Evolutionary conservation across 2,888 invertebrate species (phyloP), one percentile per base, ranked within the genome.

Genomic region (Zhuqinia jingwanae): DNA sequence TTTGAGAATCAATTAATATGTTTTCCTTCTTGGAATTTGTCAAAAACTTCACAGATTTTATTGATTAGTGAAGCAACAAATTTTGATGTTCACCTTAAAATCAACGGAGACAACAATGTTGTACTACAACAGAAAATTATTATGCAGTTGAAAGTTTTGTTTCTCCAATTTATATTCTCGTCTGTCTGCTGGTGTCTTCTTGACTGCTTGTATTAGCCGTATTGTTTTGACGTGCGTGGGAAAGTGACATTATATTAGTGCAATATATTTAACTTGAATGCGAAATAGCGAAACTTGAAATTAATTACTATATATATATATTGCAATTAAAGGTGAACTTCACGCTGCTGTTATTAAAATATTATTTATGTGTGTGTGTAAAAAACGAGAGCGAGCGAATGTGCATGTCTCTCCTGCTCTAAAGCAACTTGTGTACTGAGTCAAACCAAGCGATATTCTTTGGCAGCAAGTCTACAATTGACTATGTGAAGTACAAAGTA

Each of bases 171-270:
- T 60, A 10, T 11, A 58, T 45, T 45, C 5, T 17, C 8, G 11
- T 58, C 10, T 11, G 3, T n/a, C 10, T 60, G 22, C 60, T 11
- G 13, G n/a, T n/a, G n/a, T n/a, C n/a, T n/a, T 6, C 10, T 13
- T 60, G 15, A 53, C 13, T 47, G 47, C 5, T 2, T 47, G 56
- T 60, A 25, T 2, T 60, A 60, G 1, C 22, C 2, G 6, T 20
- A 25, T 76, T 76, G 76, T 15, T 63, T 30, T 63, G 15, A 30
- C 22, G 22, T 11, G 22, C 56, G 56, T 56, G 56, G 22, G 56
- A 56, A 56, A 56, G 1, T 2, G 22, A 56, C 22, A 56, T 56
- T 56, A 56, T 3, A 17, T 53, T n/a, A n/a, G 6, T 50, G 6
- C 15, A n/a, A 17, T 53, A 3, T 56, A 20, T 56, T 56, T 56